Evolutionary conservation across 2,113 vertebrate genomes (phyloP).

Genomic region (Salminus brasiliensis): DNA sequence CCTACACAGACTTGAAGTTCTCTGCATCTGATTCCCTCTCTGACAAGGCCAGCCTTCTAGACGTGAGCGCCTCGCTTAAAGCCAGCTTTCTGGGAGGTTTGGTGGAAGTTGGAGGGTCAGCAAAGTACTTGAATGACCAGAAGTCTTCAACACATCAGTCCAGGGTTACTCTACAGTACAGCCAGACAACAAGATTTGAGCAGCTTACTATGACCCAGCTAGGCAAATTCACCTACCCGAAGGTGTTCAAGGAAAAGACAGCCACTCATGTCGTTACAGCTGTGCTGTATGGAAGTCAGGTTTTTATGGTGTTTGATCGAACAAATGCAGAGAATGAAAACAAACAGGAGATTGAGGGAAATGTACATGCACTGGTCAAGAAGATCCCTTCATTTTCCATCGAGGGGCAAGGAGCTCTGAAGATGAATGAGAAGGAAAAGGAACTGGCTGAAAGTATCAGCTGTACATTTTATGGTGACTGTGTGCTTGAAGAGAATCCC

Average conservation of each 20-base stretch:
- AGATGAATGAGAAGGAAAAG: slow-evolving; percentile 38
- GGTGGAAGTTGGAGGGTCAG: slow-evolving; percentile 61
- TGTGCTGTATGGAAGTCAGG: slow-evolving; percentile 31
- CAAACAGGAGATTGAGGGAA: slow-evolving; percentile 50
- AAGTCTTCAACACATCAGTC: slow-evolving; percentile 55
- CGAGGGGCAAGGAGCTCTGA: slow-evolving; percentile 16
- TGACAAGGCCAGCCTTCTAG: slow-evolving; percentile 12
- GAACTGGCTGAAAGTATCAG: slow-evolving; percentile 46
- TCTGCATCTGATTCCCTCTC: slow-evolving; percentile 9
- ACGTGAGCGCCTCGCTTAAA: slow-evolving; percentile 48
- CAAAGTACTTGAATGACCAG: slow-evolving; percentile 60
- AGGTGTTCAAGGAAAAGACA: slow-evolving; percentile 31
- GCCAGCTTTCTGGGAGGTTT: slow-evolving; percentile 62
- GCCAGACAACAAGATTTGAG: slow-evolving; percentile 53
- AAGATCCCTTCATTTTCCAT: background rate
- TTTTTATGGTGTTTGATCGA: slow-evolving; percentile 38
- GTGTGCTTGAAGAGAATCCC: slow-evolving; percentile 44
- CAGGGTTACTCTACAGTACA: slow-evolving; percentile 62
- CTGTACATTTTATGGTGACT: slow-evolving; percentile 63
- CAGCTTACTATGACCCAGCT: slow-evolving; percentile 64
- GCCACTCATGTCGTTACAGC: slow-evolving; percentile 45
- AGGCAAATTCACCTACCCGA: slow-evolving; percentile 51
- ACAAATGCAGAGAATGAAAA: slow-evolving; percentile 22
- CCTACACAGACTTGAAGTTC: slow-evolving; percentile 7
- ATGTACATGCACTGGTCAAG: slow-evolving; percentile 48